phyloP scores from a whole-genome alignment of 1,140 invertebrate species.

The Trichonephila clavipes region DNA sequence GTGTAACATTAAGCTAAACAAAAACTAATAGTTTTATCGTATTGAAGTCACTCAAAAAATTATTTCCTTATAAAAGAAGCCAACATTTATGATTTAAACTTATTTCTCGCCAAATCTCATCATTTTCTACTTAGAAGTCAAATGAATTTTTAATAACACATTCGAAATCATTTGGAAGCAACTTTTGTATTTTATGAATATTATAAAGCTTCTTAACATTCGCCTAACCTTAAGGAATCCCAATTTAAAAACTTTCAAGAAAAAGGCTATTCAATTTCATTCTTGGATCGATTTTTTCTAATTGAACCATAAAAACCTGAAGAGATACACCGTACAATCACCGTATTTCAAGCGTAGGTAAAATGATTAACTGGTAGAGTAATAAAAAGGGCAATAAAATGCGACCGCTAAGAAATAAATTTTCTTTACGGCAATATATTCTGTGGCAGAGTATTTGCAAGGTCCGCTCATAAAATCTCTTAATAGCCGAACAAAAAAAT shows the following conservation, averaged over 20 bases:
- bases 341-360: not conserved
- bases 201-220: not conserved
- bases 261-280: not conserved
- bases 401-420: constrained; percentile 59
- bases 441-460: not conserved
- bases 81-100: not conserved
- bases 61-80: too few relatives aligned
- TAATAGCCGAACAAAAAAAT: constrained; percentile 5
- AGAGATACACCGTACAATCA: not conserved
- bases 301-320: constrained; percentile 24
- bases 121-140: not conserved
- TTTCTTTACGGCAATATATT: constrained; percentile 62
- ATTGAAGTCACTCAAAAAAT: too few relatives aligned
- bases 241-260: too few relatives aligned
- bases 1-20: too few relatives aligned
- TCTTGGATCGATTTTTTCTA: constrained; percentile 5
- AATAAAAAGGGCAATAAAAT: constrained; percentile 60
- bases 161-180: not conserved
- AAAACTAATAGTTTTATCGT: too few relatives aligned
- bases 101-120: not conserved
- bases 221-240: too few relatives aligned
- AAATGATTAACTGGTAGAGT: constrained; percentile 50
- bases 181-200: not conserved
- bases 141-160: not conserved
- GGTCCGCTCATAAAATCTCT: constrained; percentile 49